Conservation (phyloP, 1,140 invertebrate genomes). For the Aphaenogaster floridana region DNA sequence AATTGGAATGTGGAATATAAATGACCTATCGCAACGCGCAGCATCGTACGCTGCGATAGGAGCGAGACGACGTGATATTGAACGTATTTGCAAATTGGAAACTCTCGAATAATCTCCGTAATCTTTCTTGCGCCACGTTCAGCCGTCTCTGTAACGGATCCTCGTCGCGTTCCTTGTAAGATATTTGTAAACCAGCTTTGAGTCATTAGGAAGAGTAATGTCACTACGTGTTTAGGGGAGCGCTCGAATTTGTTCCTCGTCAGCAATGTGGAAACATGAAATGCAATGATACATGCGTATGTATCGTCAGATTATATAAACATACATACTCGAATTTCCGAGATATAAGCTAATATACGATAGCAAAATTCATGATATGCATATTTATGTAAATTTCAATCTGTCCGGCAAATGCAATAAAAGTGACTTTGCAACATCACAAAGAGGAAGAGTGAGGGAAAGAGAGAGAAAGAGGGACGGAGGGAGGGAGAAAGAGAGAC, state of each 20-base stretch:
- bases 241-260: constrained; percentile 38
- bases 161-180: constrained; percentile 9
- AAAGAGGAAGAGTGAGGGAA: not conserved
- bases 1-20: constrained; percentile 73
- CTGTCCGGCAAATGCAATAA: constrained; percentile 36
- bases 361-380: constrained; percentile 45
- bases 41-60: constrained; percentile 27
- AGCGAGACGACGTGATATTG: constrained; percentile 44
- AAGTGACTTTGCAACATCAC: constrained; percentile 23
- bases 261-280: not conserved
- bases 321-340: not conserved
- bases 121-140: constrained; percentile 65
- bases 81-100: constrained; percentile 68
- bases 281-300: not conserved
- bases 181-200: constrained; percentile 55
- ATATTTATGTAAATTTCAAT: constrained; percentile 50
- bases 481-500: not conserved
- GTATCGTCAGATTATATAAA: not conserved
- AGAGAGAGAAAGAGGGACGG: not conserved
- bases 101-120: constrained; percentile 71
- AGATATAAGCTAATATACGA: constrained; percentile 19
- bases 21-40: constrained; percentile 65
- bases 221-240: constrained; percentile 15
- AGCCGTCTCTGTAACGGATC: not conserved
- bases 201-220: constrained; percentile 51